These are phyloP conservation scores for Gallinago undulata DNA, from an alignment of 2,113 vertebrate species.

Conservation along the genomic window DNA sequence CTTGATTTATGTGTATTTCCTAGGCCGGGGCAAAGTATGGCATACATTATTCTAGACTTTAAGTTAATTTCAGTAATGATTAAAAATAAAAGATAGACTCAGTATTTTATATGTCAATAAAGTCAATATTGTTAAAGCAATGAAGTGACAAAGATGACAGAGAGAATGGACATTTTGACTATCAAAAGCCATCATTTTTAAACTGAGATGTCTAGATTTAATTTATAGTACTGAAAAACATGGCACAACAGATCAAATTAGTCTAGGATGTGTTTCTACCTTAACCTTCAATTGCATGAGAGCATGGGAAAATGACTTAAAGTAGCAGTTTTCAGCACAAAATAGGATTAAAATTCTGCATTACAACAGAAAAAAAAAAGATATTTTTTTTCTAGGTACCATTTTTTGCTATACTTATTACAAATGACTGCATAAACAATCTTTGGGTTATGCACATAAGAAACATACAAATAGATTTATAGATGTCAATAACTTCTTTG, in stretches of 20 bases:
- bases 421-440: neutral
- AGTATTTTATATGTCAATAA: neutral
- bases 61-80: neutral
- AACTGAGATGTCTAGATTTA: neutral
- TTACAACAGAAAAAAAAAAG: neutral
- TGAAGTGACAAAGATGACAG: neutral
- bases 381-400: neutral
- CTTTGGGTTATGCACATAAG: neutral
- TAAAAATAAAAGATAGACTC: neutral
- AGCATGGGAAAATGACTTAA: neutral
- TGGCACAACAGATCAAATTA: neutral
- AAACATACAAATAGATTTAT: neutral
- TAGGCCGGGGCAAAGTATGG: neutral
- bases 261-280: neutral
- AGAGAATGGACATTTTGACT: neutral
- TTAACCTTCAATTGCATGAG: neutral
- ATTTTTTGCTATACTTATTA: neutral
- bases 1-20: neutral
- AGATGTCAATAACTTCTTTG: too few relatives aligned
- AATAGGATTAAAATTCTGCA: neutral
- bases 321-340: neutral
- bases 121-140: neutral
- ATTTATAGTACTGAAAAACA: neutral
- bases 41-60: neutral
- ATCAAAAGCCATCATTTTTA: neutral